Evolutionary conservation across 2,888 invertebrate species (phyloP).

Genomic region (Ochropleura leucogaster): DNA sequence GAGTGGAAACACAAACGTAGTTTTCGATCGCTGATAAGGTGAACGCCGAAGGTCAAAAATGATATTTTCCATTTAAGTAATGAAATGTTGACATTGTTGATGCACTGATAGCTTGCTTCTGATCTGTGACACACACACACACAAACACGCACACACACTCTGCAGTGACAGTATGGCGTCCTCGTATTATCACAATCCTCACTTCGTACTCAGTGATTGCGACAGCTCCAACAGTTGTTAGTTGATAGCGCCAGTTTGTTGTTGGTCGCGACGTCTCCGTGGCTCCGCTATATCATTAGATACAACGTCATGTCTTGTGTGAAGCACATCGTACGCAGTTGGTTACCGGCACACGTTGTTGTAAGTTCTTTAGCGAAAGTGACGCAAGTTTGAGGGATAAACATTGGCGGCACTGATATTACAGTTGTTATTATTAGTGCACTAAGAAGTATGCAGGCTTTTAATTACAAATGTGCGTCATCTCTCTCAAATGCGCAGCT

Average conservation of each 20-base stretch:
- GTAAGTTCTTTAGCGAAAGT: not conserved
- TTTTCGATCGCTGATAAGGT: not conserved
- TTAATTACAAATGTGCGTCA: not conserved
- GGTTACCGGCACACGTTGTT: not conserved
- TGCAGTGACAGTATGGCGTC: not conserved
- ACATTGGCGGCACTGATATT: not conserved
- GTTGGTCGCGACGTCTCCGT: not conserved
- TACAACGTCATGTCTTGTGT: no score
- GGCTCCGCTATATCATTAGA: not conserved
- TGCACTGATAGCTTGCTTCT: not conserved
- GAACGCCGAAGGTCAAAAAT: constrained; percentile 5
- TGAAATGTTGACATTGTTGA: not conserved
- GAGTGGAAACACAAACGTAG: constrained; percentile 6
- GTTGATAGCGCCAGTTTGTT: not conserved
- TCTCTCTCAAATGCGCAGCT: not conserved
- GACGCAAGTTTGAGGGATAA: not conserved
- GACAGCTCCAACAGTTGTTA: not conserved
- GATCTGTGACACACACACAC: no score
- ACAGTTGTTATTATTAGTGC: not conserved
- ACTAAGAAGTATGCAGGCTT: no score
- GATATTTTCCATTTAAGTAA: not conserved
- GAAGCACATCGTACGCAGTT: not conserved
- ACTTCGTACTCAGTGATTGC: not conserved
- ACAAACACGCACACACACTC: no score
- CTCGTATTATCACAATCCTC: not conserved